Evolutionary conservation across 1,140 invertebrate species (phyloP), one percentile per base, ranked within the genome.

Genomic region (Colletes gigas): DNA sequence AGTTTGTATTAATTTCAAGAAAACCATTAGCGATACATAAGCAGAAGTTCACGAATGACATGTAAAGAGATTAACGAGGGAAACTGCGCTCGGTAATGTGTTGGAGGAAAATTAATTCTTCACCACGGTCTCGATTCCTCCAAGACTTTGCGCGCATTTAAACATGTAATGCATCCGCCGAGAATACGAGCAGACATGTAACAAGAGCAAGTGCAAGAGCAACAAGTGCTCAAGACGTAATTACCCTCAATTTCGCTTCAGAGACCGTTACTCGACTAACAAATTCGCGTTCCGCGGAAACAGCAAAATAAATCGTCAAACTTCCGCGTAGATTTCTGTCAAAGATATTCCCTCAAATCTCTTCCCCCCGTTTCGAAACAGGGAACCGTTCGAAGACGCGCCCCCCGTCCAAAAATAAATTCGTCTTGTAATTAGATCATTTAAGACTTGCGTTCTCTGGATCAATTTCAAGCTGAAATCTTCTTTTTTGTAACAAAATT

Each of bases 181-280:
- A 74, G 75, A 77, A 77, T 73, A 79, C 62, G 54, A 75, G 59
- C 19, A 74, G 79, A 70, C 73, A 85, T 79, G 60, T 77, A 86
- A 85, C 84, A 86, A 85, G 75, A 85, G 71, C 71, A 85, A 86
- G 76, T 85, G 85, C 85, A 86, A 86, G 76, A 86, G 85, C 85
- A 86, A 86, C 85, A 86, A 86, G 85, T 86, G 84, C 85, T 71
- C 74, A 65, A 70, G 75, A 78, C 74, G 85, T 86, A 86, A 86
- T 86, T 86, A 83, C 70, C 52, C 65, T 76, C 76, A 44, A 86
- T 65, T 83, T 86, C 81, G 85, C 72, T 76, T 85, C 75, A 76
- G 80, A 78, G 74, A 69, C 70, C 60, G 84, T 86, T 85, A 68
- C 67, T 57, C 54, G 55, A 67, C 59, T 57, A 85, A 83, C 76